Conservation (phyloP, 2,888 invertebrate genomes). For the Plusia festucae region DNA sequence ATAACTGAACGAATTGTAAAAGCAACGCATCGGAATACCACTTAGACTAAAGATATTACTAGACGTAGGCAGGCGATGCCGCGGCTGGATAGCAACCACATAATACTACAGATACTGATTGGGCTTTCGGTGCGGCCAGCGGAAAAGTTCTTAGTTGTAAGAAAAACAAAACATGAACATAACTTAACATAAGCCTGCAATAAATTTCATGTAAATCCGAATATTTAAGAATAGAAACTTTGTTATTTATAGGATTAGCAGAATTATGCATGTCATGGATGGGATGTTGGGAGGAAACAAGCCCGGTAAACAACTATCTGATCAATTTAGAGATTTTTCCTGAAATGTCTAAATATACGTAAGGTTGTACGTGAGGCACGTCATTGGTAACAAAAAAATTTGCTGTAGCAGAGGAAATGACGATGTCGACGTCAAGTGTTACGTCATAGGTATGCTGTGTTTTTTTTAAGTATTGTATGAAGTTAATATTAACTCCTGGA, state of each 20-base stretch:
- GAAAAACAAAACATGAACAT: constrained; percentile 1
- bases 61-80: background rate
- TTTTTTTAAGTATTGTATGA: no score
- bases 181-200: constrained; percentile 2
- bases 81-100: background rate
- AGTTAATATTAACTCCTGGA: no score
- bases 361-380: no score
- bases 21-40: no score
- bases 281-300: background rate
- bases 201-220: constrained; percentile 4
- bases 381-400: no score
- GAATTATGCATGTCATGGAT: background rate
- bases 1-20: no score
- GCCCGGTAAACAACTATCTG: background rate
- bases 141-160: background rate
- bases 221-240: constrained; percentile 4
- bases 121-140: background rate
- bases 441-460: no score
- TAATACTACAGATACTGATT: background rate
- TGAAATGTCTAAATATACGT: no score
- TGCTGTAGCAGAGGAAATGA: no score
- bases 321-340: background rate
- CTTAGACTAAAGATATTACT: background rate
- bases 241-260: constrained; percentile 4
- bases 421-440: no score